phyloP scores from a whole-genome alignment of 2,888 invertebrate species.

The Cephus rjabovi region DNA sequence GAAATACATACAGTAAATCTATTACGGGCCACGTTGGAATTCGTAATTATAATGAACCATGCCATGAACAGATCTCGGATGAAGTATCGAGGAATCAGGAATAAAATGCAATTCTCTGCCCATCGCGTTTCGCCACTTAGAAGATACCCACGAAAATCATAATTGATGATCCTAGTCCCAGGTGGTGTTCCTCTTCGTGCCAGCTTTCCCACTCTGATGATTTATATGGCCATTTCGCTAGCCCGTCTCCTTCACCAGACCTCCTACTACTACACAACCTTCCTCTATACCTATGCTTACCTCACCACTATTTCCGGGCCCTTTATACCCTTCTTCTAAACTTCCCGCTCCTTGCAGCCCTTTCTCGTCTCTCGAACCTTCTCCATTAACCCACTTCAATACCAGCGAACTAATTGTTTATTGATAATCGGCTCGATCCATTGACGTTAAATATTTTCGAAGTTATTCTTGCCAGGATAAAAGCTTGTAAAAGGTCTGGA shows the following conservation, averaged over 20 bases:
- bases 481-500: not conserved
- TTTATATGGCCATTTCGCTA: not conserved
- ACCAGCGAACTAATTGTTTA: not conserved
- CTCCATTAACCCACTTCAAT: not conserved
- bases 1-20: not conserved
- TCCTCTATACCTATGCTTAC: not conserved
- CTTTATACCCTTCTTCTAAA: not conserved
- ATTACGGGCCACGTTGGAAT: not conserved
- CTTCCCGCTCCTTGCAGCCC: not conserved
- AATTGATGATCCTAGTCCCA: slow-evolving; percentile 6
- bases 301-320: not conserved
- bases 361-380: not conserved
- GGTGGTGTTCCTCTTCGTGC: slow-evolving; percentile 2
- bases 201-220: slow-evolving; percentile 1
- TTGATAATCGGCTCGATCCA: not conserved
- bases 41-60: not conserved
- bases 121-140: not conserved
- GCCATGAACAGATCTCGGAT: not conserved
- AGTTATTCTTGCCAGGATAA: not conserved
- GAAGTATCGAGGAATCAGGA: not conserved
- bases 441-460: not conserved
- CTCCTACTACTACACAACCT: not conserved
- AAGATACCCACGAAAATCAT: not conserved
- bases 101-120: not conserved
- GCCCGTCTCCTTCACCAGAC: not conserved